phyloP scores from a whole-genome alignment of 2,888 invertebrate species.

The Lasioglossum marginatum region DNA sequence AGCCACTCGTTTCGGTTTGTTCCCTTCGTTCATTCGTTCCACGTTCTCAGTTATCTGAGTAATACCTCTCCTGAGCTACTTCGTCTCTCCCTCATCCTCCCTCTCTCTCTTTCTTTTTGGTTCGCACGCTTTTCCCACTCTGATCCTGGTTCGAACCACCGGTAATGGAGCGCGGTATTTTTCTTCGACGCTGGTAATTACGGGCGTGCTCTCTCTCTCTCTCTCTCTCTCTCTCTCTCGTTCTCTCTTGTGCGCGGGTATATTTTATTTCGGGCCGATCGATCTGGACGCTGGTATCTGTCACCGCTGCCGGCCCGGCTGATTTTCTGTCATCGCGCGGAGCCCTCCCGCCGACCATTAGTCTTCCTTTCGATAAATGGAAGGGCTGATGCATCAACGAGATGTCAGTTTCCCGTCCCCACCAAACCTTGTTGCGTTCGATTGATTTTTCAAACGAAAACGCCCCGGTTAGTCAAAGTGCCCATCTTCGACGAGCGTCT shows the following conservation, averaged over 20 bases:
- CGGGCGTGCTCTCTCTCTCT: conserved; percentile 24
- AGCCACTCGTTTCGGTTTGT: conserved; percentile 36
- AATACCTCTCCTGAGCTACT: conserved; percentile 67
- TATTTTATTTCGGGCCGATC: conserved; percentile 75
- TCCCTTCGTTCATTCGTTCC: conserved; percentile 77
- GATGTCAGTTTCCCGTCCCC: conserved; percentile 63
- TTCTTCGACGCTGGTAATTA: conserved; percentile 78
- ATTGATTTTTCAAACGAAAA: not conserved
- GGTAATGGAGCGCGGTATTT: conserved; percentile 78
- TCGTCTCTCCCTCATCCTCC: conserved; percentile 28
- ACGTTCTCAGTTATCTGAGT: conserved; percentile 79
- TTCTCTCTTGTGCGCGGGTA: conserved; percentile 55
- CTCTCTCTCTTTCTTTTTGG: not conserved
- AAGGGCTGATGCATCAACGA: conserved; percentile 53
- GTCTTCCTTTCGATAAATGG: conserved; percentile 76
- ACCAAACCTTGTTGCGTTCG: conserved; percentile 14
- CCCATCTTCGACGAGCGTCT: not conserved
- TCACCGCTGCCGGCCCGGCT: conserved; percentile 20
- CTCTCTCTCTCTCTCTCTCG: not conserved
- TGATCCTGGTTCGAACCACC: conserved; percentile 68
- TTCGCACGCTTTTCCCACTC: conserved; percentile 25
- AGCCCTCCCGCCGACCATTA: conserved; percentile 65
- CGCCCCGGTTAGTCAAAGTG: not conserved
- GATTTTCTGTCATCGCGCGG: conserved; percentile 25
- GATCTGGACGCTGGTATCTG: conserved; percentile 65